phyloP scores from a whole-genome alignment of 2,113 vertebrate genomes.

The Boulengeromyrus knoepffleri region DNA sequence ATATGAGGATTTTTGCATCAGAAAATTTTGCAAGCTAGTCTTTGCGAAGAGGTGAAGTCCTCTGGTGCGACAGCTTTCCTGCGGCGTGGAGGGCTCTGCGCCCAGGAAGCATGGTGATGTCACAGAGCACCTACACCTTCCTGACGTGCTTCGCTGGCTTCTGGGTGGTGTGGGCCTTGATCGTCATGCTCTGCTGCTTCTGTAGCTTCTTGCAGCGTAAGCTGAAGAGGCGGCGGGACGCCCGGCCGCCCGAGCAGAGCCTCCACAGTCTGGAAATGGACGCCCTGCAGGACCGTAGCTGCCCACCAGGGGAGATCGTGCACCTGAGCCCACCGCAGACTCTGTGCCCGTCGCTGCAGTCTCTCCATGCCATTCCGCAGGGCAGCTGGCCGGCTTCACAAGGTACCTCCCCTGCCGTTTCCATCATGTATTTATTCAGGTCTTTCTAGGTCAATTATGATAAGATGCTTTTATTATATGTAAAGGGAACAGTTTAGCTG shows the following conservation, averaged over 20 bases:
- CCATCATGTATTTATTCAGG: neutral
- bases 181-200: conserved; percentile 74
- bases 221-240: conserved; percentile 63
- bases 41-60: neutral
- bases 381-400: neutral
- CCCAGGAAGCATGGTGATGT: conserved; percentile 64
- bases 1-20: neutral
- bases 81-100: neutral
- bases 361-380: neutral
- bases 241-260: conserved; percentile 66
- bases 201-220: conserved; percentile 73
- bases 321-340: neutral
- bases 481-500: neutral
- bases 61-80: neutral
- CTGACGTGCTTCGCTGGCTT: conserved; percentile 74
- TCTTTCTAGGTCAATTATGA: neutral
- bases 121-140: conserved; percentile 76
- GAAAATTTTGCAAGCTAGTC: neutral
- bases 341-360: neutral
- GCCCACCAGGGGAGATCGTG: neutral
- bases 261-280: conserved; percentile 31
- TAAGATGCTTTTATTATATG: neutral
- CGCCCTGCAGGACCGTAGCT: neutral
- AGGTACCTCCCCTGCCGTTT: neutral
- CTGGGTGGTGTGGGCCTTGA: conserved; percentile 75